Evolutionary conservation across 1,140 invertebrate genomes (phyloP).

Genomic region (Dufourea novaeangliae): DNA sequence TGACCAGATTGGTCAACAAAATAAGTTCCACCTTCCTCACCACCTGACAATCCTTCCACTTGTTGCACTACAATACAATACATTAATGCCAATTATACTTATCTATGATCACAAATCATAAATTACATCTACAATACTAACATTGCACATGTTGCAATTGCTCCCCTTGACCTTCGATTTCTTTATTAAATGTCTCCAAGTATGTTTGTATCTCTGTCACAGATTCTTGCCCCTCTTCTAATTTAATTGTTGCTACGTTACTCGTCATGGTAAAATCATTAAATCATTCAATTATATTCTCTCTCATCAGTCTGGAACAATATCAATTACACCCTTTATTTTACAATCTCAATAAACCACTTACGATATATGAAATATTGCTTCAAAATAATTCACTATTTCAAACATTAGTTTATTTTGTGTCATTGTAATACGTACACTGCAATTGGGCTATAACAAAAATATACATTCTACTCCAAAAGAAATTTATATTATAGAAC

Average conservation of each 20-base stretch:
- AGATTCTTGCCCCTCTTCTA: constrained; percentile 80
- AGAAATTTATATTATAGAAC: neutral
- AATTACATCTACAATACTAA: constrained; percentile 66
- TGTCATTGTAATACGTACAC: too few species aligned
- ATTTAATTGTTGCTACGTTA: constrained; percentile 78
- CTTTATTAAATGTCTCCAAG: constrained; percentile 92
- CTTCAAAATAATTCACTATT: neutral
- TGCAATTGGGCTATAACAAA: neutral
- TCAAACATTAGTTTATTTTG: neutral
- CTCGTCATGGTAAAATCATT: constrained; percentile 74
- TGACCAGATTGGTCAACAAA: constrained; percentile 90
- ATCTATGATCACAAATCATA: neutral
- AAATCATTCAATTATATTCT: constrained; percentile 47
- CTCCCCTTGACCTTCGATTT: constrained; percentile 86
- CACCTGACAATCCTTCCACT: constrained; percentile 83
- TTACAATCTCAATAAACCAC: too few species aligned
- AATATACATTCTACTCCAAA: neutral
- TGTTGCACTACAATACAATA: constrained; percentile 74
- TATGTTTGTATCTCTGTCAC: constrained; percentile 92
- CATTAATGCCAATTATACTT: neutral
- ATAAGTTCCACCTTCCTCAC: constrained; percentile 86
- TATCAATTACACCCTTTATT: neutral
- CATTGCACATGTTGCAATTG: constrained; percentile 82
- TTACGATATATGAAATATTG: neutral
- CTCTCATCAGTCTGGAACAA: constrained; percentile 53